Evolutionary conservation across 1,140 invertebrate species (phyloP).

Genomic region (Drosophila hydei): DNA sequence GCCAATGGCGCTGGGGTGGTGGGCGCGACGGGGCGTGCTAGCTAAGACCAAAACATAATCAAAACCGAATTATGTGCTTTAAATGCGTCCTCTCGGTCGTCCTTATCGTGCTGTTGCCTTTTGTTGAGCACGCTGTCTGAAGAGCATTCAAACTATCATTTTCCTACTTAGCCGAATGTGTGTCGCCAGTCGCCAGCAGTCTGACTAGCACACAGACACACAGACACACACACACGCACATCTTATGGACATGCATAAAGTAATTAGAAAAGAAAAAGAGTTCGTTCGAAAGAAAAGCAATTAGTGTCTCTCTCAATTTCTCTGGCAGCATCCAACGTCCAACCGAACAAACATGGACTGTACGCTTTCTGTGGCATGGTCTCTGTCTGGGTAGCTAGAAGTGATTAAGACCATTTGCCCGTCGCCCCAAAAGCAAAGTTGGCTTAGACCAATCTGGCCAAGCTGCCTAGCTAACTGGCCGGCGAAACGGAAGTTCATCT

Average conservation of each 20-base stretch:
- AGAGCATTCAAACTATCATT: slow-evolving; percentile 81
- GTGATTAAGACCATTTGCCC: slow-evolving; percentile 76
- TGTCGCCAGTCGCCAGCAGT: slow-evolving; percentile 79
- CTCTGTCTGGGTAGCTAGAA: slow-evolving; percentile 34
- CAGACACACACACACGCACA: slow-evolving; percentile 14
- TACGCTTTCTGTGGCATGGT: neutral
- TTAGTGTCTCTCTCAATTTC: slow-evolving; percentile 82
- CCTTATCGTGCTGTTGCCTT: slow-evolving; percentile 30
- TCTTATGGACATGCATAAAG: slow-evolving; percentile 60
- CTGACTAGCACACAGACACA: slow-evolving; percentile 32
- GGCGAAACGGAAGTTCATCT: slow-evolving; percentile 68
- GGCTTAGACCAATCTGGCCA: slow-evolving; percentile 5
- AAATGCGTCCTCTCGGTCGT: slow-evolving; percentile 61
- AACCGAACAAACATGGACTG: slow-evolving; percentile 49
- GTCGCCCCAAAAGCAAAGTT: slow-evolving; percentile 39
- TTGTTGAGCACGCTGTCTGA: slow-evolving; percentile 48
- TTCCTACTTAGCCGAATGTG: slow-evolving; percentile 80
- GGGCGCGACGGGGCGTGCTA: slow-evolving; percentile 17
- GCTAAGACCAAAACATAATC: slow-evolving; percentile 79
- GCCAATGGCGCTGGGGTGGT: slow-evolving; percentile 33
- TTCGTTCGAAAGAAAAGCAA: slow-evolving; percentile 79
- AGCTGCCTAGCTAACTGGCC: neutral
- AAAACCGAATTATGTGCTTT: slow-evolving; percentile 82
- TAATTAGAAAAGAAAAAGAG: slow-evolving; percentile 82
- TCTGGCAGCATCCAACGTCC: slow-evolving; percentile 57